A percentile compares a stretch with the other conserved stretches of the same genome.
Conservation (phyloP, 2,113 vertebrate genomes). For the Mormyrus lacerda region DNA sequence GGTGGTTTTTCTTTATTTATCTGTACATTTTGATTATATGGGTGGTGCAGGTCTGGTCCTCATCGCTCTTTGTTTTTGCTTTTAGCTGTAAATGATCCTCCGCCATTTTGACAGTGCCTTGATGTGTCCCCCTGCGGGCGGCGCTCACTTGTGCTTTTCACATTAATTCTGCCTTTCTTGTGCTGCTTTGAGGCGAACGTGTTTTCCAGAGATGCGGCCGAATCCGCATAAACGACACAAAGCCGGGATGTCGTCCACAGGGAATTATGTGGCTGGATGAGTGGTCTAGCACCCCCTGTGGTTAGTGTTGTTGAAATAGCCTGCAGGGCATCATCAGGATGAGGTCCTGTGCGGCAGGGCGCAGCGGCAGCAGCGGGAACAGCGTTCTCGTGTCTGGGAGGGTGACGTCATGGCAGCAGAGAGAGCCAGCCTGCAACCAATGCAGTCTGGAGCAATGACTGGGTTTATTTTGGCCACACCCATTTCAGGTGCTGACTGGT, state of each 20-base stretch:
- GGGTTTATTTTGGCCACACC: not conserved
- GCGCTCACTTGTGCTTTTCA: not conserved
- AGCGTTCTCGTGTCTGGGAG: not conserved
- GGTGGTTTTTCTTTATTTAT: not conserved
- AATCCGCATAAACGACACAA: not conserved
- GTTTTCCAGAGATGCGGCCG: not conserved
- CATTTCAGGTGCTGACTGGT: not conserved
- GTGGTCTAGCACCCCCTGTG: not conserved
- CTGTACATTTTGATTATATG: not conserved
- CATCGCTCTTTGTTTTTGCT: not conserved
- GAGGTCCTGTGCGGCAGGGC: not conserved
- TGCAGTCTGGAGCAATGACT: slow-evolving; percentile 1
- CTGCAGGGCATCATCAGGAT: not conserved
- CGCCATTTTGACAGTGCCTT: not conserved
- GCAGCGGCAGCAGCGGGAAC: not conserved
- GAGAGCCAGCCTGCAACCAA: not conserved
- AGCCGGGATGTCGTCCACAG: not conserved
- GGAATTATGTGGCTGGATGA: not conserved
- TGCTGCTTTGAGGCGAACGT: not conserved
- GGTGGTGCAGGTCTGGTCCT: not conserved
- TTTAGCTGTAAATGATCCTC: not conserved
- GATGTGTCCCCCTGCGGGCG: not conserved
- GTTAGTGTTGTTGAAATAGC: not conserved
- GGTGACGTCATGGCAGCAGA: not conserved
- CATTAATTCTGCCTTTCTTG: not conserved